Percentiles rank a stretch among this genome's conserved stretches.
These are phyloP conservation scores for Polypterus senegalus DNA, from an alignment of 2,113 vertebrate species.

Conservation along the genomic window DNA sequence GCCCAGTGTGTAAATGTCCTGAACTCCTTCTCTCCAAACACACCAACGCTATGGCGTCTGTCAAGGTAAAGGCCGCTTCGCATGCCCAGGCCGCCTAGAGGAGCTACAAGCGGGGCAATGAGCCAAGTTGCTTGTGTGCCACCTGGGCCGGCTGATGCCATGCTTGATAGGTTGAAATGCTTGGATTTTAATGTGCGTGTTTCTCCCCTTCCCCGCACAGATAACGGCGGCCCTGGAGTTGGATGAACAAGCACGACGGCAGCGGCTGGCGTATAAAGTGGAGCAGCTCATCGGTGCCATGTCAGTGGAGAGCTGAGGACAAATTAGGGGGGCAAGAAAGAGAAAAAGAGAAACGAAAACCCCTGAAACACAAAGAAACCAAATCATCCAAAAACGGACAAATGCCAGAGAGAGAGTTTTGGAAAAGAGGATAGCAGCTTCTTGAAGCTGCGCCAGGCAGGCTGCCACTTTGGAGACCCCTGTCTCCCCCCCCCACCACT, in stretches of 20 bases:
- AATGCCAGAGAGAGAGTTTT: neutral
- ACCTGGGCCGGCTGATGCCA: no score
- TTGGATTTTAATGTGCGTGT: neutral
- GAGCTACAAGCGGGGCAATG: no score
- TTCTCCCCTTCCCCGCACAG: slow-evolving; percentile 33
- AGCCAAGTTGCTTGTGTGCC: no score
- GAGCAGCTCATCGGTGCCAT: slow-evolving; percentile 89
- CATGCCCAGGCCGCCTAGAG: no score
- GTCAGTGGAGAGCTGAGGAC: slow-evolving; percentile 88
- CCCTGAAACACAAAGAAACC: neutral
- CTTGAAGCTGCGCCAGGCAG: no score
- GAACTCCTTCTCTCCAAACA: no score
- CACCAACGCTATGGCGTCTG: no score
- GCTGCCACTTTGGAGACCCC: neutral
- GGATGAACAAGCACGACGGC: slow-evolving; percentile 84
- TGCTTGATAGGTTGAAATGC: no score
- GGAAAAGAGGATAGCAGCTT: no score
- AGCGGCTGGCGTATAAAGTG: slow-evolving; percentile 86
- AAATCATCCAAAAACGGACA: neutral
- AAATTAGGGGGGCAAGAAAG: slow-evolving; percentile 8
- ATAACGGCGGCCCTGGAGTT: slow-evolving; percentile 83
- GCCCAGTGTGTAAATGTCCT: no score
- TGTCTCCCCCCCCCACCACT: slow-evolving; percentile 11
- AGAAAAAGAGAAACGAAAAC: neutral
- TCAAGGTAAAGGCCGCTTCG: no score